phyloP scores from a whole-genome alignment of 2,888 invertebrate genomes.

The Petrolisthes manimaculis region DNA sequence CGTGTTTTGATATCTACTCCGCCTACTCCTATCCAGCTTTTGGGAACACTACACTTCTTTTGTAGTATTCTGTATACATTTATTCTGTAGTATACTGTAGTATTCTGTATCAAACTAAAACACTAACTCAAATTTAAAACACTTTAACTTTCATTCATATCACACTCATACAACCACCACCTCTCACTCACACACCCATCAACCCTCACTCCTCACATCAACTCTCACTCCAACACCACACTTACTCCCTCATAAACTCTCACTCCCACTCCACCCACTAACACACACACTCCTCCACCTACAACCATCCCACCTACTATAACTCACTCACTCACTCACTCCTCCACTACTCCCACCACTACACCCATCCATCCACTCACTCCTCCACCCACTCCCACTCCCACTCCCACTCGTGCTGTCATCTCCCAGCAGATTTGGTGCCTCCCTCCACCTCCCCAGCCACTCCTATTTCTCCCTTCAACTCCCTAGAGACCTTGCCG shows the following conservation, averaged over 20 bases:
- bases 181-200: neutral
- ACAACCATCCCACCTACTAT: neutral
- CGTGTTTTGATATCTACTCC: too few species aligned
- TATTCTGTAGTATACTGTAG: neutral
- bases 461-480: slow-evolving; percentile 38
- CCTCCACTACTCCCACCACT: neutral
- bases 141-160: too few species aligned
- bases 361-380: neutral
- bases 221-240: neutral
- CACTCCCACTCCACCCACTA: neutral
- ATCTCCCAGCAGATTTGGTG: slow-evolving; percentile 37
- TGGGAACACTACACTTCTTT: too few species aligned
- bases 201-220: too few species aligned
- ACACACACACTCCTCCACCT: neutral
- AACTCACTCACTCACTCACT: neutral
- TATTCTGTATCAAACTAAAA: too few species aligned
- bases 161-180: neutral
- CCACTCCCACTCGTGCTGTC: slow-evolving; percentile 11
- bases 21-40: too few species aligned
- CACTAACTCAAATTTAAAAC: neutral
- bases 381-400: slow-evolving; percentile 19
- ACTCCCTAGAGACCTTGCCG: slow-evolving; percentile 21
- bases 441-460: slow-evolving; percentile 26
- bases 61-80: too few species aligned
- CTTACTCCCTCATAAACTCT: neutral